Evolutionary conservation across 2,797 vertebrate genomes (phyloP).

Genomic region (Lates japonicus): DNA sequence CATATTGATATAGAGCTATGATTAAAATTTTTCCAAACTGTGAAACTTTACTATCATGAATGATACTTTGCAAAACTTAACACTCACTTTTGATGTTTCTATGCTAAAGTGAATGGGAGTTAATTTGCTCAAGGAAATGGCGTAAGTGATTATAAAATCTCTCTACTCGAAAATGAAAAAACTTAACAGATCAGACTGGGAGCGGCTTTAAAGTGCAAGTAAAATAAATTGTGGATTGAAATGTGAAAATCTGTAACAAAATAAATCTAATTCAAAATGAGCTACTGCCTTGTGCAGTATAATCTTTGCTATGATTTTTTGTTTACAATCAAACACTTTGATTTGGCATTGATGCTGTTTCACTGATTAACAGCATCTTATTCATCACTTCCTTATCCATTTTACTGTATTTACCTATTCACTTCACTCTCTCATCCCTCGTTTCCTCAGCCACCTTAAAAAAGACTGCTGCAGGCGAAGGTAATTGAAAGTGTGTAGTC

Average conservation of each 20-base stretch:
- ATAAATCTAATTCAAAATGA: not conserved
- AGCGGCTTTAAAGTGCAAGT: not conserved
- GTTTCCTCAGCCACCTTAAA: slow-evolving; percentile 19
- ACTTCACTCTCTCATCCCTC: not conserved
- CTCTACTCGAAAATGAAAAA: not conserved
- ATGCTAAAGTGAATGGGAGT: slow-evolving; percentile 13
- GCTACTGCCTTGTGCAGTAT: not conserved
- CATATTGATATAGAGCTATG: not conserved
- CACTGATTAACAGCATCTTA: not conserved
- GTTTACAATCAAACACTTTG: not conserved
- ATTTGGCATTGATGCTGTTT: not conserved
- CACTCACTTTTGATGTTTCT: not conserved
- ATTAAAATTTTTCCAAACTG: not conserved
- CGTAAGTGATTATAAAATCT: slow-evolving; percentile 1
- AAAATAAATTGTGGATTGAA: not conserved
- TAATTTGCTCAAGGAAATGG: slow-evolving; percentile 15
- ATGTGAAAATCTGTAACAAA: not conserved
- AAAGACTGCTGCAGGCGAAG: slow-evolving; percentile 19
- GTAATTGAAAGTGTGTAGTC: slow-evolving; percentile 37
- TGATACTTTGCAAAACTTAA: not conserved
- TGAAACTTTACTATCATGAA: not conserved
- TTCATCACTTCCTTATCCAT: not conserved
- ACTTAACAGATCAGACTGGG: not conserved
- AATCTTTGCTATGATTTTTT: not conserved
- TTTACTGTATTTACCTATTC: slow-evolving; percentile 19